These are phyloP conservation scores for Malacoraja senta DNA, from an alignment of 2,797 vertebrate species.

Conservation along the genomic window DNA sequence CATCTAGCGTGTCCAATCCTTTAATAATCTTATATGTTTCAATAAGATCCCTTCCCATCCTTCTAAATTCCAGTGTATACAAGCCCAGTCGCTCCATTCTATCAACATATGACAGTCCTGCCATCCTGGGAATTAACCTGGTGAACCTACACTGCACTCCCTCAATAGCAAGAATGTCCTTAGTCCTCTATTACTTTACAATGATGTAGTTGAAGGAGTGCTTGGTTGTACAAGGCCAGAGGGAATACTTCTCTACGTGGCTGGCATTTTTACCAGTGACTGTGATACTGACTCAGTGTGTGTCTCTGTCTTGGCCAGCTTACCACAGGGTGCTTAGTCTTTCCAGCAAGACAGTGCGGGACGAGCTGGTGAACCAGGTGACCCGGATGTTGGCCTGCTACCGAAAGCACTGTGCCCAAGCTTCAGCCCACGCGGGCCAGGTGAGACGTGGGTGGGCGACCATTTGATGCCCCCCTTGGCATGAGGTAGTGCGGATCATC, in stretches of 20 bases:
- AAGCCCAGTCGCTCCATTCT: too few relatives aligned
- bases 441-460: constrained; percentile 43
- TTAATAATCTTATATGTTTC: too few relatives aligned
- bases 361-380: constrained; percentile 60
- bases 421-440: constrained; percentile 60
- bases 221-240: neutral
- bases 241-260: neutral
- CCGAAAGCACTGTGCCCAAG: constrained; percentile 62
- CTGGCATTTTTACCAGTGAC: neutral
- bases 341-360: constrained; percentile 61
- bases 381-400: constrained; percentile 60
- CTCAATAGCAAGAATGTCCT: too few relatives aligned
- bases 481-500: neutral
- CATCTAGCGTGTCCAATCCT: too few relatives aligned
- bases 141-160: too few relatives aligned
- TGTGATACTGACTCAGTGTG: neutral
- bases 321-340: constrained; percentile 58
- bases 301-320: constrained; percentile 47
- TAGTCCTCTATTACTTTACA: neutral
- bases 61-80: too few relatives aligned
- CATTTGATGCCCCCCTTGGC: too few relatives aligned
- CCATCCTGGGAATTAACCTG: too few relatives aligned
- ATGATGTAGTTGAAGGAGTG: neutral
- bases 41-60: too few relatives aligned
- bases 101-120: too few relatives aligned